Conservation (phyloP, 2,113 vertebrate genomes). For the Columba livia region DNA sequence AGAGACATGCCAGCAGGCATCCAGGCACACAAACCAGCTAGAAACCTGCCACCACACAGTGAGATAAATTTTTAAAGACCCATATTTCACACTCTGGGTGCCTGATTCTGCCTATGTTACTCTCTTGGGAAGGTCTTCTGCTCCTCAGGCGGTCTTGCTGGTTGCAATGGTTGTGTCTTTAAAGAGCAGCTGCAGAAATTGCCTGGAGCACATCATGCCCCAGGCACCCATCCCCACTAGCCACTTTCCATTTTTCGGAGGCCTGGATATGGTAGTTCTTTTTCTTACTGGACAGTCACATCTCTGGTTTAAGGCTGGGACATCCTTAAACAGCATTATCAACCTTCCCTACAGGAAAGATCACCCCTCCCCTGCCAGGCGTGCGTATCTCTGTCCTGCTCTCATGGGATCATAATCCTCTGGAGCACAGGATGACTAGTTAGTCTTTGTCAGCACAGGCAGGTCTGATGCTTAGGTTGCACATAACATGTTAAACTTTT, state of each 20-base stretch:
- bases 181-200: slow-evolving; percentile 38
- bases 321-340: neutral
- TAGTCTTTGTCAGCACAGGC: neutral
- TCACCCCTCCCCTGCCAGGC: neutral
- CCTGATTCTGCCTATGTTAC: neutral
- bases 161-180: neutral
- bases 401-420: neutral
- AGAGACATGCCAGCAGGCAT: rapidly evolving
- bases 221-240: neutral
- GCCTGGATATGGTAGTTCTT: neutral
- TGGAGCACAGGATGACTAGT: neutral
- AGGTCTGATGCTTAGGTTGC: neutral
- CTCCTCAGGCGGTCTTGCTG: slow-evolving; percentile 12
- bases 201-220: neutral
- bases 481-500: neutral
- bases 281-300: neutral
- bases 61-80: neutral
- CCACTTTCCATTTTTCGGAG: neutral
- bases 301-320: neutral
- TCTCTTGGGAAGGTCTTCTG: neutral
- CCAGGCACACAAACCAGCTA: neutral
- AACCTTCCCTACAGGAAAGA: neutral
- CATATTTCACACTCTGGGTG: neutral
- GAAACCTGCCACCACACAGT: neutral
- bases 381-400: neutral